These are phyloP conservation scores for Cosmia pyralina DNA, from an alignment of 2,888 invertebrate genomes.

Conservation along the genomic window DNA sequence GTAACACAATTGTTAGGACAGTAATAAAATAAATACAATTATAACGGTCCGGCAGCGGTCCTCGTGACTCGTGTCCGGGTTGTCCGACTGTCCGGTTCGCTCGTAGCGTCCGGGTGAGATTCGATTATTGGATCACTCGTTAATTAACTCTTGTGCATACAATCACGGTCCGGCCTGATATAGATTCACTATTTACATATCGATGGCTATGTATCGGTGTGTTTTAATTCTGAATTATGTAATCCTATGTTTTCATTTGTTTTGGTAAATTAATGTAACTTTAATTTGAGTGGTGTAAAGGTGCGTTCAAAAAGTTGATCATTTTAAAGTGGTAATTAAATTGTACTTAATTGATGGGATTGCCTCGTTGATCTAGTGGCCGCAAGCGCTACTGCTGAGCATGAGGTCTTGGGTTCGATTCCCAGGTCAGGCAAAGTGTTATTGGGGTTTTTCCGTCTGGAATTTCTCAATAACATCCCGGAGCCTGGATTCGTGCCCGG, in stretches of 20 bases:
- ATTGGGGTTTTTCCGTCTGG: not conserved
- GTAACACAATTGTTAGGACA: conserved; percentile 41
- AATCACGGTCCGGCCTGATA: conserved; percentile 64
- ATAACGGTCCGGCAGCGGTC: conserved; percentile 25
- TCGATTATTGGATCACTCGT: conserved; percentile 66
- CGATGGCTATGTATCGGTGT: conserved; percentile 33
- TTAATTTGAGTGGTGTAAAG: conserved; percentile 17
- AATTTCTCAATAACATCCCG: not conserved
- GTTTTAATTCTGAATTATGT: conserved; percentile 29
- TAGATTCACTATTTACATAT: conserved; percentile 64
- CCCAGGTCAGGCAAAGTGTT: not conserved
- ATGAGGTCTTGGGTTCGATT: not conserved
- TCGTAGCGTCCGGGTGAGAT: conserved; percentile 49
- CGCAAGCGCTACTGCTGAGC: no score
- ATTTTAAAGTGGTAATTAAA: not conserved
- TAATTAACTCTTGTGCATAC: conserved; percentile 69
- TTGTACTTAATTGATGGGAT: not conserved
- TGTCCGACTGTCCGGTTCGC: conserved; percentile 14
- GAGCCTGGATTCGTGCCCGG: not conserved
- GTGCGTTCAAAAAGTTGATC: not conserved
- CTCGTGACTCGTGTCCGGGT: conserved; percentile 26
- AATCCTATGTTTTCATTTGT: conserved; percentile 28
- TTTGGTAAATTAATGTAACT: conserved; percentile 36
- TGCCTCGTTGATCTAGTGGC: not conserved
- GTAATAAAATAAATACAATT: conserved; percentile 61